phyloP scores from a whole-genome alignment of 2,888 invertebrate genomes.

The Aplocera efformata region DNA sequence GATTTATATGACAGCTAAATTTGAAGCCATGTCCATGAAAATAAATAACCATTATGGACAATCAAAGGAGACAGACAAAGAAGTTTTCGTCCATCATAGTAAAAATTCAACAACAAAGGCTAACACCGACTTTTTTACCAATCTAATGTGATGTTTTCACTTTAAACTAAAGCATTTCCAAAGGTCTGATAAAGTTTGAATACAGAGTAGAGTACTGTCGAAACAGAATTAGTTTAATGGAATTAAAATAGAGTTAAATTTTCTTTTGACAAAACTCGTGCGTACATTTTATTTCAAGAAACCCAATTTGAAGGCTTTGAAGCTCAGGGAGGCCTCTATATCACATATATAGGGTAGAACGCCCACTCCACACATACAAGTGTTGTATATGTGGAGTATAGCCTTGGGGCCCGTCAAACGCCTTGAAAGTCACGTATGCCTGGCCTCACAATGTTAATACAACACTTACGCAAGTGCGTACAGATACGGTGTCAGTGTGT shows the following conservation, averaged over 20 bases:
- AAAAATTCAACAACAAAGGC: too few relatives aligned
- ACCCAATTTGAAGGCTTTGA: conserved; percentile 76
- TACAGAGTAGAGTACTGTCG: too few relatives aligned
- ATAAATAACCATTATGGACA: too few relatives aligned
- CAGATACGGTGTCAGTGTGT: conserved; percentile 35
- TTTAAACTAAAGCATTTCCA: too few relatives aligned
- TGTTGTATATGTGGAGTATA: conserved; percentile 47
- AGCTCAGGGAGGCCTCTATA: conserved; percentile 57
- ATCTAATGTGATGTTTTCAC: too few relatives aligned
- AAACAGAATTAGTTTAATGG: conserved; percentile 10
- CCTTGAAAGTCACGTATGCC: conserved; percentile 75
- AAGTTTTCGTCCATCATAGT: too few relatives aligned
- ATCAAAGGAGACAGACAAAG: too few relatives aligned
- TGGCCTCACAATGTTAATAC: conserved; percentile 75
- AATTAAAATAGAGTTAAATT: conserved; percentile 30
- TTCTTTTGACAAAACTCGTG: conserved; percentile 40
- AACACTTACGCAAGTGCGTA: conserved; percentile 71
- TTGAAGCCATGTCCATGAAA: too few relatives aligned
- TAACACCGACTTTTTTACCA: too few relatives aligned
- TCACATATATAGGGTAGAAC: conserved; percentile 58
- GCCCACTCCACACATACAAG: conserved; percentile 53
- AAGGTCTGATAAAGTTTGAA: too few relatives aligned
- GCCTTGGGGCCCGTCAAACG: conserved; percentile 72
- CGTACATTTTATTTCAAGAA: conserved; percentile 63
- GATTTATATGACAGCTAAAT: too few relatives aligned